Evolutionary conservation across 1,140 invertebrate species (phyloP).

Genomic region (Riptortus pedestris): DNA sequence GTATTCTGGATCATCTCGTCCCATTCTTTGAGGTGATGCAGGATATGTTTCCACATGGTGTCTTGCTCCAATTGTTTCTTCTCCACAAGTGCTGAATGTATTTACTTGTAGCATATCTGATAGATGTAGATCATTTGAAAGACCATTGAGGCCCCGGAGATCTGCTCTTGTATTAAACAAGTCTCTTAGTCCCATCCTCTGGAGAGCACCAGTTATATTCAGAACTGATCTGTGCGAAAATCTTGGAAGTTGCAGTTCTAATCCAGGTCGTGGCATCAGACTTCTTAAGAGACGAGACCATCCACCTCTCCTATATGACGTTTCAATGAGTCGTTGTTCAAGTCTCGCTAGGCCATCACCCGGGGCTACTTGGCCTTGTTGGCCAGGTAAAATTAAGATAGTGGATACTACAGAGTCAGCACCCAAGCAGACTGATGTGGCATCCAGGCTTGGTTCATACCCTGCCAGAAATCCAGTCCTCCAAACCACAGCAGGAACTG

Average conservation of each 20-base stretch:
- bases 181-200: constrained; percentile 66
- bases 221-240: constrained; percentile 70
- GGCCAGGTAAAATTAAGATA: constrained; percentile 66
- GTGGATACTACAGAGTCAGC: constrained; percentile 59
- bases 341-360: constrained; percentile 62
- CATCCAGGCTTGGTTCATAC: constrained; percentile 69
- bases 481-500: constrained; percentile 68
- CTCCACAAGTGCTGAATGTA: constrained; percentile 66
- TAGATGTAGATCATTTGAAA: constrained; percentile 58
- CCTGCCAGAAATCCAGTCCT: constrained; percentile 63
- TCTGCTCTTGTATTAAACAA: constrained; percentile 61
- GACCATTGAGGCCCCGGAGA: constrained; percentile 64
- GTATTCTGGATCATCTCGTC: constrained; percentile 21
- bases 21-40: constrained; percentile 42
- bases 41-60: constrained; percentile 71
- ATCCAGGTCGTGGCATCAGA: constrained; percentile 55
- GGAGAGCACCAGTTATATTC: constrained; percentile 62
- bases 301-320: constrained; percentile 51
- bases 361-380: constrained; percentile 57
- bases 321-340: constrained; percentile 54
- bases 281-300: constrained; percentile 63
- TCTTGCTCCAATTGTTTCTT: constrained; percentile 54
- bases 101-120: constrained; percentile 65
- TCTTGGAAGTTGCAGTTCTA: constrained; percentile 68
- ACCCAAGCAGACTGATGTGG: constrained; percentile 62